Percentiles rank a stretch among this genome's conserved stretches.
These are phyloP conservation scores for Maniola jurtina DNA, from an alignment of 1,140 invertebrate species.

Conservation along the genomic window DNA sequence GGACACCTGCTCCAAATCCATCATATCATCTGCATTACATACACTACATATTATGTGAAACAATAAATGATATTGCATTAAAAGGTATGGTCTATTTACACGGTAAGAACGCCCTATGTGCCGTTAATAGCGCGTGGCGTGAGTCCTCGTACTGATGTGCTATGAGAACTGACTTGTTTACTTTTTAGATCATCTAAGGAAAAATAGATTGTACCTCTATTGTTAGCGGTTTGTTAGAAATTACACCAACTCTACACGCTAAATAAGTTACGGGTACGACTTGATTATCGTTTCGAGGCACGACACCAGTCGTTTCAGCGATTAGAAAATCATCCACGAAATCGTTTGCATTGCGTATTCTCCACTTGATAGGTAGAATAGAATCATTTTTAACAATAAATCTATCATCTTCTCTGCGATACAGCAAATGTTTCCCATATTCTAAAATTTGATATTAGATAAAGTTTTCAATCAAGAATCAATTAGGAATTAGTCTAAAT, in stretches of 20 bases:
- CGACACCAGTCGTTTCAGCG: conserved; percentile 52
- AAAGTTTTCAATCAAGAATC: background rate
- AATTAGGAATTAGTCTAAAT: too few relatives aligned
- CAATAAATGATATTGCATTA: too few relatives aligned
- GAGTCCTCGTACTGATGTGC: too few relatives aligned
- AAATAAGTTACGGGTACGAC: conserved; percentile 67
- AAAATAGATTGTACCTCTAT: conserved; percentile 53
- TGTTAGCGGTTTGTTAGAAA: conserved; percentile 48
- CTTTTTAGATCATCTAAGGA: too few relatives aligned
- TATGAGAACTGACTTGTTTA: too few relatives aligned
- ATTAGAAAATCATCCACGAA: conserved; percentile 69
- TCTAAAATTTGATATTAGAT: conserved; percentile 41
- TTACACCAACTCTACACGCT: conserved; percentile 62
- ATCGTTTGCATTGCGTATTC: conserved; percentile 61
- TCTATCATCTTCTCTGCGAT: conserved; percentile 64
- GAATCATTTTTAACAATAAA: conserved; percentile 75
- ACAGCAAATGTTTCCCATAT: conserved; percentile 63
- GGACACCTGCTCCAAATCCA: too few relatives aligned
- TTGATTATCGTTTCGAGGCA: conserved; percentile 61
- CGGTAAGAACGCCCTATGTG: too few relatives aligned
- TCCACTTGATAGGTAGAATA: conserved; percentile 67
- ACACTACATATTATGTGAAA: too few relatives aligned
- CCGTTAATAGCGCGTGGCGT: too few relatives aligned
- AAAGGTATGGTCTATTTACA: too few relatives aligned
- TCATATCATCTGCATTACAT: too few relatives aligned